Percentiles rank a stretch among this genome's conserved stretches.
These are phyloP conservation scores for Nemotelus pantherinus DNA, from an alignment of 2,888 invertebrate species.

Conservation along the genomic window DNA sequence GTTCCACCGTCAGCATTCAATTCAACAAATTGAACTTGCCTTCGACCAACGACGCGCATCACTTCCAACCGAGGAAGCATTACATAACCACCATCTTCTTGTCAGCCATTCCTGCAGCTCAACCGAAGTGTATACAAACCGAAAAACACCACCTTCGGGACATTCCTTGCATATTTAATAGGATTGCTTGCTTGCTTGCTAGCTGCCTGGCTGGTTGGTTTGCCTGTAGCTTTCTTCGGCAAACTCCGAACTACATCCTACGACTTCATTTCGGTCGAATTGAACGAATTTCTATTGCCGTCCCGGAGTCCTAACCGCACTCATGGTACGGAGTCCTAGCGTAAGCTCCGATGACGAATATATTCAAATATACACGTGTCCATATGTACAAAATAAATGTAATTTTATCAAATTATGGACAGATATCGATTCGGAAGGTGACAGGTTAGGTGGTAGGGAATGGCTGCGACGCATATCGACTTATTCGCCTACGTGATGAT, in stretches of 20 bases:
- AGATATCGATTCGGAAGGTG: constrained; percentile 1
- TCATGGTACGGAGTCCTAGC: too few relatives aligned
- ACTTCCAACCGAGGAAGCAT: neutral
- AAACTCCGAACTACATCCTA: neutral
- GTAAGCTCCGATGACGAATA: neutral
- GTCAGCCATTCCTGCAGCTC: neutral
- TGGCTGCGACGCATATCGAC: constrained; percentile 17
- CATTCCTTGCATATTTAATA: constrained; percentile 24
- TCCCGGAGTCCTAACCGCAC: neutral
- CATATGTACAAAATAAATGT: neutral
- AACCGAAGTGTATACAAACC: neutral
- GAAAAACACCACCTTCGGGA: constrained; percentile 9
- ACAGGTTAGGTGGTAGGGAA: neutral
- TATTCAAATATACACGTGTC: neutral
- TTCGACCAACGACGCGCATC: too few relatives aligned
- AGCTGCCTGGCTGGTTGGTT: too few relatives aligned
- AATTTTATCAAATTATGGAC: constrained; percentile 37
- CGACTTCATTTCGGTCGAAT: constrained; percentile 10
- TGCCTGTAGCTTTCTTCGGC: too few relatives aligned
- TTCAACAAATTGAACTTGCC: too few relatives aligned
- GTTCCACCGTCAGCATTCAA: too few relatives aligned
- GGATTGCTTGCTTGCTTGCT: constrained; percentile 1
- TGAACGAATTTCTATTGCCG: constrained; percentile 1
- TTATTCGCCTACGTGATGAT: constrained; percentile 39
- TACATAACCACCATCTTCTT: neutral